Percentiles rank a stretch among this genome's conserved stretches.
Conservation (phyloP, 2,888 invertebrate species). For the Rotaria socialis region DNA sequence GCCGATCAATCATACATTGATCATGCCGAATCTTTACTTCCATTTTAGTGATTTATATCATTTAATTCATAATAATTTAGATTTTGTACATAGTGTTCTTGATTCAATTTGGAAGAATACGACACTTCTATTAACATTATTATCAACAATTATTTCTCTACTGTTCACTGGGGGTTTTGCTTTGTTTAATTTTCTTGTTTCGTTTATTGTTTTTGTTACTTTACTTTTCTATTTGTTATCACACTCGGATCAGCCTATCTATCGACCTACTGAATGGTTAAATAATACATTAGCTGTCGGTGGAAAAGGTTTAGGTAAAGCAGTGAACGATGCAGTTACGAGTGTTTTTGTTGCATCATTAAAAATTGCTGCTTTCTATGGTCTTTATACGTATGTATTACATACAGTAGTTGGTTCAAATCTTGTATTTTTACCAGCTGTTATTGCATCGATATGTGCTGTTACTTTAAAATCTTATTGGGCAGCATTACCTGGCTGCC, state of each 20-base stretch:
- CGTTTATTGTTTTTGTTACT: conserved; percentile 81
- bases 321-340: conserved; percentile 64
- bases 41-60: conserved; percentile 50
- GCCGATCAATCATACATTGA: not conserved
- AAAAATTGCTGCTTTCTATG: conserved; percentile 93
- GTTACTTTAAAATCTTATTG: conserved; percentile 91
- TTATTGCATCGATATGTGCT: conserved; percentile 82
- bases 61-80: conserved; percentile 83
- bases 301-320: conserved; percentile 55
- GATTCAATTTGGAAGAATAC: conserved; percentile 84
- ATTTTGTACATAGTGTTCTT: conserved; percentile 75
- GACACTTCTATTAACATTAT: conserved; percentile 74
- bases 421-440: conserved; percentile 88
- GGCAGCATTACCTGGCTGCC: conserved; percentile 84
- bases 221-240: conserved; percentile 89
- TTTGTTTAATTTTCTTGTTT: conserved; percentile 58
- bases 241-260: conserved; percentile 72
- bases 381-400: conserved; percentile 93
- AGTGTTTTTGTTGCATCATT: conserved; percentile 91
- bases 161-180: conserved; percentile 68
- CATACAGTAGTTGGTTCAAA: conserved; percentile 87
- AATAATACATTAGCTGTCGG: conserved; percentile 58
- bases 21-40: not conserved
- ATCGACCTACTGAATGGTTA: conserved; percentile 85
- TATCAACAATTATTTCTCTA: conserved; percentile 80